These are phyloP conservation scores for Dipodomys merriami DNA, from an alignment of 2,113 vertebrate genomes.

Conservation along the genomic window DNA sequence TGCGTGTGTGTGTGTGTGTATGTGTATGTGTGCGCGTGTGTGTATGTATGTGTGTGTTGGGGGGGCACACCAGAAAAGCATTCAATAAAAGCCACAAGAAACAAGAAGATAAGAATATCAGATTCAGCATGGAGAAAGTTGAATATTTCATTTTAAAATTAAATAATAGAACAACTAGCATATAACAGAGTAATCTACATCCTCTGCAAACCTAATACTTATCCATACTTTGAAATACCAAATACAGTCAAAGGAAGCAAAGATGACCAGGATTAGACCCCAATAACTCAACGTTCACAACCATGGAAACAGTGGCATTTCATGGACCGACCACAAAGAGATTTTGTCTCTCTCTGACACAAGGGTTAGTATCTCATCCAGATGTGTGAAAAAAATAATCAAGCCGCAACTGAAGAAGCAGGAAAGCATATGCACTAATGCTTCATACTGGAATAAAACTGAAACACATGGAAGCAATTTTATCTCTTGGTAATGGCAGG, in stretches of 20 bases:
- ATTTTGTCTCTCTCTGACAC: not conserved
- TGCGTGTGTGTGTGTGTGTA: not conserved
- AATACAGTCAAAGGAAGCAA: slow-evolving; percentile 15
- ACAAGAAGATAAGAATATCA: slow-evolving; percentile 51
- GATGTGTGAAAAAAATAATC: not conserved
- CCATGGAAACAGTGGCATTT: slow-evolving; percentile 17
- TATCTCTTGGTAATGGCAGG: slow-evolving; percentile 47
- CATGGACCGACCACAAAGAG: slow-evolving; percentile 11
- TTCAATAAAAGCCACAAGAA: slow-evolving; percentile 52
- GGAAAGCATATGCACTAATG: slow-evolving; percentile 55
- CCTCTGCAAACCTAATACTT: slow-evolving; percentile 23
- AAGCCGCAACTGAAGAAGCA: slow-evolving; percentile 20
- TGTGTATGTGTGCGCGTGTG: too few species aligned
- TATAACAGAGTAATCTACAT: slow-evolving; percentile 30
- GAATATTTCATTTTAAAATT: slow-evolving; percentile 67
- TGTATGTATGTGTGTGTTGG: not conserved
- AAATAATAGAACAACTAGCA: slow-evolving; percentile 43
- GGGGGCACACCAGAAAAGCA: slow-evolving; percentile 40
- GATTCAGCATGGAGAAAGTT: slow-evolving; percentile 27
- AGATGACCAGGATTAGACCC: slow-evolving; percentile 20
- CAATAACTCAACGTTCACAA: slow-evolving; percentile 20
- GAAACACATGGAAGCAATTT: slow-evolving; percentile 49
- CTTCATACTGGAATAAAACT: slow-evolving; percentile 55
- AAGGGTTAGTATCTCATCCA: slow-evolving; percentile 24
- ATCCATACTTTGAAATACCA: slow-evolving; percentile 28